Conservation (phyloP, 2,113 vertebrate genomes). For the Ceratotherium simum region DNA sequence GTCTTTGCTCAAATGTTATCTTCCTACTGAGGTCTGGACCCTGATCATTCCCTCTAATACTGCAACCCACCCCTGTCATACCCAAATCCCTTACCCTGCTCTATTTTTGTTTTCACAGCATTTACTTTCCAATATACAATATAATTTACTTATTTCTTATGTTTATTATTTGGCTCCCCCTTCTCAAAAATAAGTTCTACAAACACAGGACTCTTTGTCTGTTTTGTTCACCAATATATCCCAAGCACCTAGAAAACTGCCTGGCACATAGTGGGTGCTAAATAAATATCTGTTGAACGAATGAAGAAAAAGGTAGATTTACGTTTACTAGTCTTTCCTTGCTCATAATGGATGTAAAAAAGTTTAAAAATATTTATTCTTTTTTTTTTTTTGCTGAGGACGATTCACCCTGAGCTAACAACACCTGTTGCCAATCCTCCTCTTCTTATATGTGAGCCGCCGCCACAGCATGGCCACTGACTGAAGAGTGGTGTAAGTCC, state of each 20-base stretch:
- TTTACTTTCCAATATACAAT: not conserved
- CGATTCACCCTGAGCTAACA: too few species aligned
- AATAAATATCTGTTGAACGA: not conserved
- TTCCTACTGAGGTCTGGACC: not conserved
- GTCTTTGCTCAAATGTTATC: not conserved
- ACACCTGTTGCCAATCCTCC: too few species aligned
- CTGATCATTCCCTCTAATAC: not conserved
- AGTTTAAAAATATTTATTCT: not conserved
- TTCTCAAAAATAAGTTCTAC: slow-evolving; percentile 1
- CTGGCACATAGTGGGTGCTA: not conserved
- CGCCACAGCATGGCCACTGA: too few species aligned
- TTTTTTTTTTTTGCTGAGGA: not conserved
- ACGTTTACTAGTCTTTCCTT: not conserved
- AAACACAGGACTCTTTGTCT: not conserved
- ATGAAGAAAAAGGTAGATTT: slow-evolving; percentile 22
- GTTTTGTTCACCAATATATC: not conserved
- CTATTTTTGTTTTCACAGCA: not conserved
- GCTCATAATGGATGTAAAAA: not conserved
- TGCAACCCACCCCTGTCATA: not conserved
- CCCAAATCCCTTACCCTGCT: not conserved
- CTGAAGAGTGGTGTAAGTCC: too few species aligned
- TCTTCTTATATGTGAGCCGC: too few species aligned
- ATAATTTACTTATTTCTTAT: not conserved
- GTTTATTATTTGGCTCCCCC: not conserved
- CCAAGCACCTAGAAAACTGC: not conserved